Percentiles rank a stretch among this genome's conserved stretches.
phyloP scores from a whole-genome alignment of 2,888 invertebrate species.

The Pachymerium ferrugineum region DNA sequence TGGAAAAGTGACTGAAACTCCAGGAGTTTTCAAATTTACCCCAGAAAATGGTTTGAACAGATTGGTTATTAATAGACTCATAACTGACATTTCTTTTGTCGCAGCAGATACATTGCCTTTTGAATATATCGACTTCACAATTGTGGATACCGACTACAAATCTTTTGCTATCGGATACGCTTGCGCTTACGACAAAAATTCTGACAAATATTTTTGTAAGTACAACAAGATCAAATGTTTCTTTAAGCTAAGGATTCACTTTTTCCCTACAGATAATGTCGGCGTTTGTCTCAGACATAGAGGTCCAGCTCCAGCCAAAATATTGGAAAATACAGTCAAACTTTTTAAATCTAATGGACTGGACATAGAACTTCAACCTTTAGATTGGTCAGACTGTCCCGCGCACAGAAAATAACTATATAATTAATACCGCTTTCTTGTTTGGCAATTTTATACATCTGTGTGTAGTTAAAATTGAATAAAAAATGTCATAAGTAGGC shows the following conservation, averaged over 20 bases:
- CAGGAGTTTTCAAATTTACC: too few relatives aligned
- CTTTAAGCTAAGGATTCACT: background rate
- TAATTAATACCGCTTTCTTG: too few relatives aligned
- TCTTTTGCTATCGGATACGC: background rate
- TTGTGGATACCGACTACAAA: background rate
- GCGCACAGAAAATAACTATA: background rate
- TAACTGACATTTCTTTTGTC: too few relatives aligned
- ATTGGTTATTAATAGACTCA: too few relatives aligned
- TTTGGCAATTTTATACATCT: too few relatives aligned
- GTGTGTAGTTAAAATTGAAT: too few relatives aligned
- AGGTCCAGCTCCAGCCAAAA: background rate
- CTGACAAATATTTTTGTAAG: background rate
- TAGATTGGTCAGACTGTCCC: background rate
- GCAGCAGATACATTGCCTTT: too few relatives aligned
- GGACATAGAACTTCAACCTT: too few relatives aligned
- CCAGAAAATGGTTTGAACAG: too few relatives aligned
- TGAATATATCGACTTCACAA: too few relatives aligned
- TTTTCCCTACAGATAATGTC: background rate
- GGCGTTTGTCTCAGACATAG: background rate
- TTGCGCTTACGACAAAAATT: background rate
- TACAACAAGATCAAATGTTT: background rate
- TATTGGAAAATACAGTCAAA: background rate
- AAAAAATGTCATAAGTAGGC: too few relatives aligned
- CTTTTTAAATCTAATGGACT: background rate
- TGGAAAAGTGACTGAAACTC: too few relatives aligned